Conservation (phyloP, 2,888 invertebrate species). For the Xestia ashworthii region DNA sequence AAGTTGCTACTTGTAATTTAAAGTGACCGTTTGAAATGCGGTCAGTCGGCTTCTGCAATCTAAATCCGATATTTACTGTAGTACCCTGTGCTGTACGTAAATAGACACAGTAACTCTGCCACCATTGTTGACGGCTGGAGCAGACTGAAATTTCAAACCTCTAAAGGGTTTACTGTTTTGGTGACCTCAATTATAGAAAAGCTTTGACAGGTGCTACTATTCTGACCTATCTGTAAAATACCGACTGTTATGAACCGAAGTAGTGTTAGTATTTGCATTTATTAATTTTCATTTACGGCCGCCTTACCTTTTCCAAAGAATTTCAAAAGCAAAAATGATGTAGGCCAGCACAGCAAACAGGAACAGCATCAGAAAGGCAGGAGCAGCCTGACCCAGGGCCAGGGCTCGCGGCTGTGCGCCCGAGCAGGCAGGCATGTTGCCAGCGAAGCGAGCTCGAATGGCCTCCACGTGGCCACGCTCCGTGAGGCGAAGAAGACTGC, state of each 20-base stretch:
- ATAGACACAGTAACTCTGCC: slow-evolving; percentile 4
- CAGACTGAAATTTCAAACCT: not conserved
- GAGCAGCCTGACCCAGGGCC: slow-evolving; percentile 85
- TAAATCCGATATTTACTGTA: slow-evolving; percentile 33
- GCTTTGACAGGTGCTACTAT: not conserved
- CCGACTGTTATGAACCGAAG: not conserved
- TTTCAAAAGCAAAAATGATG: slow-evolving; percentile 75
- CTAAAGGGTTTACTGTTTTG: not conserved
- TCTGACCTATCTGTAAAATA: too few species aligned
- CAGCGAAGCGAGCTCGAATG: slow-evolving; percentile 75
- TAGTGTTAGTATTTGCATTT: not conserved
- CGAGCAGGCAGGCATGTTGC: slow-evolving; percentile 77
- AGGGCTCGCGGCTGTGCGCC: slow-evolving; percentile 83
- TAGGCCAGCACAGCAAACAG: slow-evolving; percentile 70
- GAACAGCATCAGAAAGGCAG: slow-evolving; percentile 81
- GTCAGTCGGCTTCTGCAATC: slow-evolving; percentile 28
- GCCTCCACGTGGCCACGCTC: slow-evolving; percentile 82
- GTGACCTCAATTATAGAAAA: not conserved
- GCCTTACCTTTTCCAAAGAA: slow-evolving; percentile 73
- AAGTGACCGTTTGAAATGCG: slow-evolving; percentile 34
- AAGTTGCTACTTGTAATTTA: slow-evolving; percentile 41
- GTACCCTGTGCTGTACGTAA: slow-evolving; percentile 7
- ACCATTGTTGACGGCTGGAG: not conserved
- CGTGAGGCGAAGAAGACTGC: slow-evolving; percentile 80
- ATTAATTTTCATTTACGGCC: not conserved